phyloP scores from a whole-genome alignment of 2,797 vertebrate genomes.

The Oreonectes daqikongensis region DNA sequence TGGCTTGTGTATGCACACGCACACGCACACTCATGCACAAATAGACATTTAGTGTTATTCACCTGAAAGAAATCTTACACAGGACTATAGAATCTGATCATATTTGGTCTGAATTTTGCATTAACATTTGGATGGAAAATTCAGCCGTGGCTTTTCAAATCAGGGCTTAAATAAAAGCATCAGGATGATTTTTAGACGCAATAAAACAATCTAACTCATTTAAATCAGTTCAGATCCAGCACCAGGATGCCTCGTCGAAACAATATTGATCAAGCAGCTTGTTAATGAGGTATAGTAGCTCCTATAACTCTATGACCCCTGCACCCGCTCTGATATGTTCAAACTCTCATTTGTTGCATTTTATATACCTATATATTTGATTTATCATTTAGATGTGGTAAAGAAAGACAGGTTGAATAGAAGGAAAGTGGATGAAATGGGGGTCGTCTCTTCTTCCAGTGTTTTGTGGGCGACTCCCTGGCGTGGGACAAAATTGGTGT shows the following conservation, averaged over 20 bases:
- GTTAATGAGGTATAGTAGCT: constrained; percentile 55
- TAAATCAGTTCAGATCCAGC: constrained; percentile 43
- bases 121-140: constrained; percentile 5
- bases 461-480: constrained; percentile 70
- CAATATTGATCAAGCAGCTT: constrained; percentile 57
- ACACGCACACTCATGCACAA: constrained; percentile 62
- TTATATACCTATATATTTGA: constrained; percentile 42
- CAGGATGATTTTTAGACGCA: constrained; percentile 9
- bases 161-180: constrained; percentile 6
- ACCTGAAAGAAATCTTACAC: constrained; percentile 16
- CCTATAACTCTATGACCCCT: constrained; percentile 36
- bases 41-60: constrained; percentile 35
- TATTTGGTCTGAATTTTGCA: constrained; percentile 34
- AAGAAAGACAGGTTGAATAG: constrained; percentile 59
- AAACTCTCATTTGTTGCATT: constrained; percentile 37
- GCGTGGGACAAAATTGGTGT: constrained; percentile 69
- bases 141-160: constrained; percentile 29
- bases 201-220: constrained; percentile 33
- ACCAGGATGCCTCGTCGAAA: constrained; percentile 46
- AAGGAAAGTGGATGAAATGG: constrained; percentile 67
- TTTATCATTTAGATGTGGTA: constrained; percentile 55
- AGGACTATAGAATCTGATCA: constrained; percentile 1
- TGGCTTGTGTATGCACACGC: constrained; percentile 60
- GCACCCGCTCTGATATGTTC: constrained; percentile 48
- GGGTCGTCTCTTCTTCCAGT: constrained; percentile 67